Base-by-base conservation (phyloP, 2,797 vertebrate species). In the Morelia viridis region DNA sequence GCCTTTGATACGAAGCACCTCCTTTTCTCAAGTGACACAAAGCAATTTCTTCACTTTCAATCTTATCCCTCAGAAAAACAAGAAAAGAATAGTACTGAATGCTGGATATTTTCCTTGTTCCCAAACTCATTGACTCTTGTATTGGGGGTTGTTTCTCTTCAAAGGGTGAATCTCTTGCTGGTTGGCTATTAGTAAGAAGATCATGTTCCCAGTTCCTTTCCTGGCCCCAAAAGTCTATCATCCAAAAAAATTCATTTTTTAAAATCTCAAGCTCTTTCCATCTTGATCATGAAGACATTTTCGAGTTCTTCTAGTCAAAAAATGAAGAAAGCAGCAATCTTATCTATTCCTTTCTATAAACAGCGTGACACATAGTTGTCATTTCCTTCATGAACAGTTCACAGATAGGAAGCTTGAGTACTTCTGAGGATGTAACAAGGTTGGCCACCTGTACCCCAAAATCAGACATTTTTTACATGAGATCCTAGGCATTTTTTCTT, bases 1-100 rank as follows among this genome's bases (percentile, higher is more conserved):
- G 56, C 92, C 97, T 97, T 97, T 96, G 96, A 94, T 96, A 94
- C 92, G 8, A 89, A 93, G 92, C 91, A 92, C 85, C 90, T 85
- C 89, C 57, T 95, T 94, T 94, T 68, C 17, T 91, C 89, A 7
- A 84, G 22, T 46, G 0, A 0, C 46, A 19, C 85, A 85, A 94
- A 90, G 84, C 90, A 89, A 91, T 86, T 85, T 91, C 24, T 87
- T 93, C 94, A 90, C 68, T 95, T 87, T 94, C 35, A 17, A 11
- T 53, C 94, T 41, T 58, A 80, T 93, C 92, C 93, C 94, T 92
- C 92, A 41, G 26, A 0, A 89, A 94, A 94, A 94, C 2, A 83
- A 94, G 88, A 35, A 94, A 89, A 92, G 87, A 90, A 92, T 90
- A 64, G 94, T 60, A 91, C 85, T 53, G 80, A 89, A 91, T 64